These are phyloP conservation scores for Lobophora halterata DNA, from an alignment of 2,888 invertebrate species.

Conservation along the genomic window DNA sequence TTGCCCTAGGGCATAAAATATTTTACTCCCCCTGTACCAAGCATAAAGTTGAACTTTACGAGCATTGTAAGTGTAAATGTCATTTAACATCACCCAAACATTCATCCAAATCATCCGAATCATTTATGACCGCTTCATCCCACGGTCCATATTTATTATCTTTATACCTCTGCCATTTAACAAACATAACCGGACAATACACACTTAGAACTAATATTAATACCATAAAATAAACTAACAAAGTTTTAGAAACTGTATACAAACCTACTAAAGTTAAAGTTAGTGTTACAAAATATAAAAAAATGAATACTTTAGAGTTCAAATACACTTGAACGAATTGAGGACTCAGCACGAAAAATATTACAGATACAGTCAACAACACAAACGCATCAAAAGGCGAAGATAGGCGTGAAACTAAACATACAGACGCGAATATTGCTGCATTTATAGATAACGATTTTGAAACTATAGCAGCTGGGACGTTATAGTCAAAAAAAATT, in stretches of 20 bases:
- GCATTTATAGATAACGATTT: slow-evolving; percentile 96
- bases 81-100: slow-evolving; percentile 32
- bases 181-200: slow-evolving; percentile 88
- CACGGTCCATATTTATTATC: slow-evolving; percentile 98
- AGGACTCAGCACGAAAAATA: slow-evolving; percentile 94
- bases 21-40: no score
- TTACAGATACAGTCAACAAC: slow-evolving; percentile 92
- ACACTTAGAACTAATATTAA: slow-evolving; percentile 84
- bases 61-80: neutral
- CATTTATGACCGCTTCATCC: slow-evolving; percentile 94
- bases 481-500: slow-evolving; percentile 95
- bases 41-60: no score
- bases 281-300: slow-evolving; percentile 74
- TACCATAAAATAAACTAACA: slow-evolving; percentile 82
- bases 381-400: slow-evolving; percentile 94
- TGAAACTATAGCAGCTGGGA: slow-evolving; percentile 92
- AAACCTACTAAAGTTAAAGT: slow-evolving; percentile 74
- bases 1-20: no score
- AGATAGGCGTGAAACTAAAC: slow-evolving; percentile 94
- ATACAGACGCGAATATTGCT: slow-evolving; percentile 96
- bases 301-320: slow-evolving; percentile 76
- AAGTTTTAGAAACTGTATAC: slow-evolving; percentile 78
- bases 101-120: slow-evolving; percentile 78
- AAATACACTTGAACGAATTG: slow-evolving; percentile 85
- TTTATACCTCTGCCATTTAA: slow-evolving; percentile 88